phyloP scores from a whole-genome alignment of 2,113 vertebrate species.

The Dissostichus mawsoni region DNA sequence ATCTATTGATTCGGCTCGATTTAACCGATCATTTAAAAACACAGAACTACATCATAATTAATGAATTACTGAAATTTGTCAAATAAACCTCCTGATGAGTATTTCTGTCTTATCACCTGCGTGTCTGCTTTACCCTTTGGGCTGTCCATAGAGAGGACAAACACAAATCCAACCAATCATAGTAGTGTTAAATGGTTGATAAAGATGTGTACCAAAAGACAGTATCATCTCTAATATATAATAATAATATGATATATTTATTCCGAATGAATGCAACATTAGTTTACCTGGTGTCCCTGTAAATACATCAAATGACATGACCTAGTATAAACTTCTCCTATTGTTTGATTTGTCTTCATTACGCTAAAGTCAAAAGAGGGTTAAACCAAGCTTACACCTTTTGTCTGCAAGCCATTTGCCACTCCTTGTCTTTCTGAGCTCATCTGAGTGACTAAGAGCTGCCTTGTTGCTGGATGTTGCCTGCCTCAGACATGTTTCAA shows the following conservation, averaged over 20 bases:
- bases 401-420: not conserved
- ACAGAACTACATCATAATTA: not conserved
- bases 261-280: not conserved
- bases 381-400: too few species aligned
- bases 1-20: not conserved
- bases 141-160: not conserved
- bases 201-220: not conserved
- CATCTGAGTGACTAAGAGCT: not conserved
- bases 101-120: not conserved
- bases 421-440: not conserved
- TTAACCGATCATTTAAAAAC: not conserved
- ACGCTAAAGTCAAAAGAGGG: too few species aligned
- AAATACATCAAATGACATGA: constrained; percentile 1
- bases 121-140: not conserved
- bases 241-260: not conserved
- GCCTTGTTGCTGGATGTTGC: not conserved
- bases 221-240: not conserved
- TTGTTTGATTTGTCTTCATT: too few species aligned
- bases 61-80: not conserved
- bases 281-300: not conserved
- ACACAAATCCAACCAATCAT: not conserved
- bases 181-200: not conserved
- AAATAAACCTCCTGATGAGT: not conserved
- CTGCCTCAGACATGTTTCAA: not conserved
- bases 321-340: not conserved